Evolutionary conservation across 2,113 vertebrate genomes (phyloP), one percentile per base, ranked within the genome.

Genomic region (Gobiocypris rarus): DNA sequence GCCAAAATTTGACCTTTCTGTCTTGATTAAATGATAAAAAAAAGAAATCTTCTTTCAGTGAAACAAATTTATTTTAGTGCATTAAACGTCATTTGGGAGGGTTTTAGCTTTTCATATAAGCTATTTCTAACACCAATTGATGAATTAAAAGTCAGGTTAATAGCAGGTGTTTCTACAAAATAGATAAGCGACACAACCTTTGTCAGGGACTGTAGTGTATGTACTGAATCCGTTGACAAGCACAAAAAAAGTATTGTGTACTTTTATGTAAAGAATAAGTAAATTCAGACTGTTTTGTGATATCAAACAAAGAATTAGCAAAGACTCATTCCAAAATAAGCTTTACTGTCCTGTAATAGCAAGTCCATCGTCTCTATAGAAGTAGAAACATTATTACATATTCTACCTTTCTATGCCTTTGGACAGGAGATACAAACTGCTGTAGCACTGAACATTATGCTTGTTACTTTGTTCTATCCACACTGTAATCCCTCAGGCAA

Each of bases 381-480:
- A 77, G 28, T 79, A 10, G 11, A 81, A 50, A 84, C 34, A 74
- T 59, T 43, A 81, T 22, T 26, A 75, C 28, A 76, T 84, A 38
- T 50, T 75, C 26, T 15, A 11, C 56, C 59, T 38, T 48, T 65
- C 24, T 82, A 11, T 56, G 56, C 63, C 31, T 82, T 65, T 63
- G 86, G 81, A 38, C 87, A 88, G 84, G n/a, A 84, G 86, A 87
- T 83, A 89, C 82, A 83, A 88, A 74, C 87, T 59, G 87, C 89
- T 91, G 88, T 83, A 91, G 88, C 90, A 89, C 89, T 43, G 89
- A 92, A 89, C 90, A 91, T 92, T 89, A 91, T 92, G 92, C 89
- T 92, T 87, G 89, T 93, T 89, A 88, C 89, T 92, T 90, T 90
- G 92, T 92, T 87, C 88, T 67, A 59, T 80, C 24, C 59, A 69